Evolutionary conservation across 1,140 invertebrate genomes (phyloP), one percentile per base, ranked within the genome.

Genomic region (Cyclargus thomasi): DNA sequence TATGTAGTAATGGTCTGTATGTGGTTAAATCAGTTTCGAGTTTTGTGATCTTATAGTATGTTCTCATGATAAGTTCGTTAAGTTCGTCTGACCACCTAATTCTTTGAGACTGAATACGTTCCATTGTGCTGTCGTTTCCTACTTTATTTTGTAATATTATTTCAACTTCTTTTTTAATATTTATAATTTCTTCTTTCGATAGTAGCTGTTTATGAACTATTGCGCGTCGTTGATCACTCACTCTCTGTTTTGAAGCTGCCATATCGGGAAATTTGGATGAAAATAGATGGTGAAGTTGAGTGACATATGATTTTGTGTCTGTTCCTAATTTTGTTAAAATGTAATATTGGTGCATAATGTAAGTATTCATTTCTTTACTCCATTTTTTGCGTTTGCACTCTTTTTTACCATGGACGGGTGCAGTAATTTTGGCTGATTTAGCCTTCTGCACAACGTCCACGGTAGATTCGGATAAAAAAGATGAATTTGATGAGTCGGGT

Each of bases 141-240:
- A 1, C 11, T 21, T 36, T n/a, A 20, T 39, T 59, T 8, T 68
- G 18, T 65, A 47, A 63, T 35, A 53, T 39, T 10, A 16, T 62
- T 20, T 55, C 53, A 16, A 70, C 74, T 68, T 75, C 74, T 10
- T 53, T 1, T 10, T 63, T 17, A 8, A 75, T 68, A 22, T 64
- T 10, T 35, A 70, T 22, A 47, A 76, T 66, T 53, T 7, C 59
- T 14, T 36, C 10, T 22, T 11, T 23, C 17, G 70, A 36, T 65
- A 73, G 39, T n/a, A 76, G n/a, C 23, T 72, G 71, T 21, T 63
- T 74, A 16, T 63, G 66, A 4, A 72, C 39, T n/a, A 76, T 76
- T 0, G 72, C 71, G 69, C 72, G 65, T 10, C 69, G 67, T 70
- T 76, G 72, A 20, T 76, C 70, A 1, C 72, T 72, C 68, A 76